phyloP scores from a whole-genome alignment of 2,113 vertebrate genomes.

The Indicator maculatus region DNA sequence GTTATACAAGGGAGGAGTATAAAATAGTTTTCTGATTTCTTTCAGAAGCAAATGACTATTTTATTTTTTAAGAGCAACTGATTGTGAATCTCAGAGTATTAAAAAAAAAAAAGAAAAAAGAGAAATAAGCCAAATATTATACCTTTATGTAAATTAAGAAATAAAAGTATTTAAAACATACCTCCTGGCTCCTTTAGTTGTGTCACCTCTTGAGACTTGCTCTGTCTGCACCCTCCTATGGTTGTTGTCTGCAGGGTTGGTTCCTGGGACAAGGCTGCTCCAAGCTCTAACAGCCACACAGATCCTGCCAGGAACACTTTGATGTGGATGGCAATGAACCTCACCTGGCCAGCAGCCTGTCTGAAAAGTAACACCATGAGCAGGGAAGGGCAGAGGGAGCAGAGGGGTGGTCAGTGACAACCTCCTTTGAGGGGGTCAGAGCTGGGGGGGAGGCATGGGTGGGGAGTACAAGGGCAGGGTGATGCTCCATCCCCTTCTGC shows the following conservation, averaged over 20 bases:
- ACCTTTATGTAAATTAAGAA: conserved; percentile 95
- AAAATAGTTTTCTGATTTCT: conserved; percentile 94
- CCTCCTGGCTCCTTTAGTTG: background rate
- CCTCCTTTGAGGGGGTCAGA: background rate
- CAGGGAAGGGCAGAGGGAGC: background rate
- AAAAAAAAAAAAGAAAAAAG: conserved; percentile 70
- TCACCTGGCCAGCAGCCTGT: background rate
- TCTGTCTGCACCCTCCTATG: accelerated
- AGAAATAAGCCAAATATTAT: conserved; percentile 86
- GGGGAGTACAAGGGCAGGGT: background rate
- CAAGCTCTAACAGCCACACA: background rate
- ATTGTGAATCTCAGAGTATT: conserved; percentile 85
- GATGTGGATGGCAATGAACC: background rate
- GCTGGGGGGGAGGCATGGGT: too few species aligned
- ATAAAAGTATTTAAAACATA: conserved; percentile 89
- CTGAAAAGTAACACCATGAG: background rate
- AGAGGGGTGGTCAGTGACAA: background rate
- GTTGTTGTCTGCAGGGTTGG: background rate
- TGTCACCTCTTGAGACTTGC: background rate
- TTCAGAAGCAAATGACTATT: conserved; percentile 89
- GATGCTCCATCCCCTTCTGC: background rate
- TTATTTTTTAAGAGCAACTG: conserved; percentile 96
- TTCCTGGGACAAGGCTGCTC: background rate
- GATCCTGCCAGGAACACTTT: background rate
- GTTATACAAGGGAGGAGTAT: conserved; percentile 96